Percentiles rank a stretch among this genome's conserved stretches.
Conservation (phyloP, 2,797 vertebrate species). For the Sarcophilus harrisii region DNA sequence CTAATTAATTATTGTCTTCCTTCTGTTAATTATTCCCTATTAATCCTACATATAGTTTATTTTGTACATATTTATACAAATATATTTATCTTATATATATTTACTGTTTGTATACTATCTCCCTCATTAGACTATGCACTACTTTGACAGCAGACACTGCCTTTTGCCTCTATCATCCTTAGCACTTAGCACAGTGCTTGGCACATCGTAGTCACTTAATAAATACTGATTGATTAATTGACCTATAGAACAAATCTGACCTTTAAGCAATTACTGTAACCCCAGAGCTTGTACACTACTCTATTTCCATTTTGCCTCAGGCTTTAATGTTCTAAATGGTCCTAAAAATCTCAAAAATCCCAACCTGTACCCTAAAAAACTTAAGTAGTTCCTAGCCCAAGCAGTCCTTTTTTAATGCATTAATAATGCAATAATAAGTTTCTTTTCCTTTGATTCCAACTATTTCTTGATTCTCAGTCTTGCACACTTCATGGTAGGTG, state of each 20-base stretch:
- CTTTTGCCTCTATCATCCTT: not conserved
- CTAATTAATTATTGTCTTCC: conserved; percentile 5
- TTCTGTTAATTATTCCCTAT: conserved; percentile 17
- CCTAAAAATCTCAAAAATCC: not conserved
- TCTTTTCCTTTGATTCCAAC: not conserved
- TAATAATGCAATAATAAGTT: not conserved
- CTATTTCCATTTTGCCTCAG: not conserved
- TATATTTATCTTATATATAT: not conserved
- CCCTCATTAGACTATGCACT: not conserved
- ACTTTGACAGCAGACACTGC: not conserved
- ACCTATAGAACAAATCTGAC: not conserved
- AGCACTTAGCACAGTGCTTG: not conserved
- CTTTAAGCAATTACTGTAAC: not conserved
- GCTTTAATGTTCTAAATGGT: not conserved
- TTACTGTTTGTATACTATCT: not conserved
- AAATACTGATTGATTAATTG: not conserved
- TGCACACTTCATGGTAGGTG: not conserved
- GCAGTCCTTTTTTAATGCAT: not conserved
- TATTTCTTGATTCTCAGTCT: not conserved
- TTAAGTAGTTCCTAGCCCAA: not conserved
- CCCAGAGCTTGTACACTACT: not conserved
- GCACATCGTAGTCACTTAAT: not conserved
- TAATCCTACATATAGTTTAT: not conserved
- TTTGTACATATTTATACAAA: not conserved
- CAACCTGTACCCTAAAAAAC: not conserved